Percentiles rank a stretch among this genome's conserved stretches.
Evolutionary conservation across 2,797 vertebrate genomes (phyloP).

Genomic region (Phrynocephalus forsythii): DNA sequence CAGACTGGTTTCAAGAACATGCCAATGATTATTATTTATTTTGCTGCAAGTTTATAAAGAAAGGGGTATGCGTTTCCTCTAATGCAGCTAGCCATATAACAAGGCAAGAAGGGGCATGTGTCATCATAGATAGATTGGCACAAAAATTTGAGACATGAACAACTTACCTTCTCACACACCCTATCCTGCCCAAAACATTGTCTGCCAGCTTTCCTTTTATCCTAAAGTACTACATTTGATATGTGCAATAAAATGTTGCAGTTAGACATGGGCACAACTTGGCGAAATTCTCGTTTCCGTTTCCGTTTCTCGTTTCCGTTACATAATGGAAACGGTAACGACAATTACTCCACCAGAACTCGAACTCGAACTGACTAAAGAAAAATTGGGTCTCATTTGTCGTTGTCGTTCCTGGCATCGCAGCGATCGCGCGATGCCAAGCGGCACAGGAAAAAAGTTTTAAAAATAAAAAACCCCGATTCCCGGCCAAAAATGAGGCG

Average conservation of each 20-base stretch:
- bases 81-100: neutral
- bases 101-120: neutral
- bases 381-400: no score
- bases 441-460: no score
- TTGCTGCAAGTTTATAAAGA: neutral
- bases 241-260: neutral
- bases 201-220: neutral
- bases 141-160: neutral
- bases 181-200: neutral
- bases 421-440: no score
- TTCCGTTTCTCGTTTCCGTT: no score
- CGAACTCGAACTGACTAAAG: no score
- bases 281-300: no score
- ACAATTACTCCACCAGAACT: no score
- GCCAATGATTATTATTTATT: neutral
- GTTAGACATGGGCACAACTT: no score
- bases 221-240: neutral
- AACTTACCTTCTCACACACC: neutral
- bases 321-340: no score
- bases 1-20: neutral
- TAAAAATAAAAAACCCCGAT: no score
- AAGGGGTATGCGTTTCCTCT: neutral
- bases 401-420: no score
- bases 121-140: neutral
- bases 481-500: no score